Evolutionary conservation across 2,888 invertebrate genomes (phyloP).

Genomic region (Apomyelois bistriatella): DNA sequence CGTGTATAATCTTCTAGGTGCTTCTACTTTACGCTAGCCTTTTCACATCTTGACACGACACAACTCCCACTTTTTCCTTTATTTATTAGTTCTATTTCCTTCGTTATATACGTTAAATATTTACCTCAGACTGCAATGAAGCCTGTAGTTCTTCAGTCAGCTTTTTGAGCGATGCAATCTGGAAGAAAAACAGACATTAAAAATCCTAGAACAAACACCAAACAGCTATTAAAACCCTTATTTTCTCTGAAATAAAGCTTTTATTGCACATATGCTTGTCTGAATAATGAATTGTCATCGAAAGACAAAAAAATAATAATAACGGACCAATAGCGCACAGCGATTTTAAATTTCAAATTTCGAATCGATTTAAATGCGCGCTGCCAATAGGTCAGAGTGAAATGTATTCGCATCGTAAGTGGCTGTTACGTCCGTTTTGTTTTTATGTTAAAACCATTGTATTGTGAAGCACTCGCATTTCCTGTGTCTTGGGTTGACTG

Average conservation of each 20-base stretch:
- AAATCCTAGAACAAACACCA: neutral
- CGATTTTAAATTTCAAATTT: slow-evolving; percentile 67
- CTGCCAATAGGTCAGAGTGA: slow-evolving; percentile 71
- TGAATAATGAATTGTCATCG: slow-evolving; percentile 34
- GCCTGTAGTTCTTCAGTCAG: slow-evolving; percentile 54
- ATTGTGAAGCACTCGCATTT: slow-evolving; percentile 29
- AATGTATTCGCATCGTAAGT: slow-evolving; percentile 61
- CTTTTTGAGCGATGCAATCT: slow-evolving; percentile 65
- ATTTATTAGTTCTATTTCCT: no score
- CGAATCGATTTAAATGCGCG: slow-evolving; percentile 63
- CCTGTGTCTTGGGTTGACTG: slow-evolving; percentile 26
- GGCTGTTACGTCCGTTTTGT: slow-evolving; percentile 23
- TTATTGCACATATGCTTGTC: slow-evolving; percentile 4
- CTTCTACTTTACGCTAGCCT: no score
- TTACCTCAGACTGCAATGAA: slow-evolving; percentile 65
- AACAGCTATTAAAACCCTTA: no score
- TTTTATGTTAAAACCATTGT: slow-evolving; percentile 33
- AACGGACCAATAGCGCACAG: slow-evolving; percentile 40
- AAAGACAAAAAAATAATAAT: slow-evolving; percentile 29
- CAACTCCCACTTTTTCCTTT: no score
- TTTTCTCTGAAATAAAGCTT: no score
- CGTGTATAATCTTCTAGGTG: no score
- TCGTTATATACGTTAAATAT: neutral
- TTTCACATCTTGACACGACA: no score
- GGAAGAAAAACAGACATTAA: slow-evolving; percentile 26